phyloP scores from a whole-genome alignment of 30 jellyfish, hydroid and myxozoan species.

The Hydra vulgaris region DNA sequence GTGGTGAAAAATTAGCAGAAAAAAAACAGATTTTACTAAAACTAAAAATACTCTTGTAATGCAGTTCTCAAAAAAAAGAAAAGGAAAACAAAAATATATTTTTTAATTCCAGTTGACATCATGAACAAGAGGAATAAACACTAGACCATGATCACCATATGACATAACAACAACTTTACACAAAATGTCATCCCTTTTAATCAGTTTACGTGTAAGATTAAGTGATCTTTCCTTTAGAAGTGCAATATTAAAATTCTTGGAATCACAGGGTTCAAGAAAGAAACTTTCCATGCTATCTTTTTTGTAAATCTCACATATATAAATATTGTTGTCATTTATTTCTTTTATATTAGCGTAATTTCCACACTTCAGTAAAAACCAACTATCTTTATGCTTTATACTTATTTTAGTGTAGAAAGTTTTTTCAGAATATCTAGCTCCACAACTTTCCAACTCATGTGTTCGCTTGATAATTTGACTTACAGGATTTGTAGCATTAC shows the following conservation, averaged over 20 bases:
- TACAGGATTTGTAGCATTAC: slow-evolving; percentile 26
- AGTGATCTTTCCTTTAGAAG: neutral
- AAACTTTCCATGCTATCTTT: neutral
- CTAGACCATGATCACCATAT: neutral
- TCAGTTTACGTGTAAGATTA: neutral
- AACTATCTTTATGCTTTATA: neutral
- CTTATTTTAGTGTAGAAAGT: neutral
- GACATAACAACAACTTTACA: neutral
- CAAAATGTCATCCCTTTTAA: neutral
- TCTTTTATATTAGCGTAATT: neutral
- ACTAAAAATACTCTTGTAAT: neutral
- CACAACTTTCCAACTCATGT: slow-evolving; percentile 27
- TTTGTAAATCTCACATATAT: neutral
- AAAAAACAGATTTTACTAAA: neutral
- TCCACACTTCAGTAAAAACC: slow-evolving; percentile 11
- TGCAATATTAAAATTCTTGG: neutral
- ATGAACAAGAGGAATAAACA: neutral
- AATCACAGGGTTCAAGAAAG: slow-evolving; percentile 13
- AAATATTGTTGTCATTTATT: neutral
- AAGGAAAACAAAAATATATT: neutral
- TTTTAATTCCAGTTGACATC: neutral
- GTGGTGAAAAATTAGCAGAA: neutral
- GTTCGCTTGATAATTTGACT: slow-evolving; percentile 22
- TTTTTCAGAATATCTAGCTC: neutral
- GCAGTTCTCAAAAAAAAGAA: neutral